phyloP scores from a whole-genome alignment of 2,113 vertebrate genomes.

The Cygnus buccinator region DNA sequence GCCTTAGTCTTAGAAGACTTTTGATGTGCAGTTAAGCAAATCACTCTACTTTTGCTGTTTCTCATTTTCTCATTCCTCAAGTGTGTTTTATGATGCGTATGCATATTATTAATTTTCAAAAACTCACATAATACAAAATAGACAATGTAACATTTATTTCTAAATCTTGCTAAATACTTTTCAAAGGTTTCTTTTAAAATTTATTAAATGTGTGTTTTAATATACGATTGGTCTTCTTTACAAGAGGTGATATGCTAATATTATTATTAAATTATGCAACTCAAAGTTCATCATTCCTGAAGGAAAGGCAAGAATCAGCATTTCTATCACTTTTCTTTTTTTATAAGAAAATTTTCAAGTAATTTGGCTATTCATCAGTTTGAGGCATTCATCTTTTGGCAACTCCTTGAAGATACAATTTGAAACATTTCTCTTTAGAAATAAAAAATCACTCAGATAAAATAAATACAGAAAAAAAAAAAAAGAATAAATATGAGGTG shows the following conservation, averaged over 20 bases:
- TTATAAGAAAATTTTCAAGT: not conserved
- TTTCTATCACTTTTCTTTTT: not conserved
- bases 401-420: slow-evolving; percentile 7
- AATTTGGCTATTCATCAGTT: not conserved
- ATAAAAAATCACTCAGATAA: not conserved
- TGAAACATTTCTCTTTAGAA: slow-evolving; percentile 21
- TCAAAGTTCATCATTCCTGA: not conserved
- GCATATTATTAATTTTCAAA: not conserved
- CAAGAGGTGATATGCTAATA: not conserved
- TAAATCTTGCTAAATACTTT: not conserved
- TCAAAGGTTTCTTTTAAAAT: not conserved
- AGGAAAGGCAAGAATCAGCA: slow-evolving; percentile 13
- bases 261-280: not conserved
- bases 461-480: not conserved
- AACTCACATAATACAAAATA: not conserved
- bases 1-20: not conserved
- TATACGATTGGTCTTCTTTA: not conserved
- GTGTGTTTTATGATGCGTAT: not conserved
- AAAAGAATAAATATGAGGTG: not conserved
- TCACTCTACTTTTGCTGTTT: not conserved
- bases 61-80: not conserved
- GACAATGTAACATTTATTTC: not conserved
- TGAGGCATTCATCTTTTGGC: slow-evolving; percentile 5
- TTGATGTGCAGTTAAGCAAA: not conserved
- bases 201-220: not conserved